Base-by-base conservation (phyloP, 2,888 invertebrate species). In the Poecilus cupreus region DNA sequence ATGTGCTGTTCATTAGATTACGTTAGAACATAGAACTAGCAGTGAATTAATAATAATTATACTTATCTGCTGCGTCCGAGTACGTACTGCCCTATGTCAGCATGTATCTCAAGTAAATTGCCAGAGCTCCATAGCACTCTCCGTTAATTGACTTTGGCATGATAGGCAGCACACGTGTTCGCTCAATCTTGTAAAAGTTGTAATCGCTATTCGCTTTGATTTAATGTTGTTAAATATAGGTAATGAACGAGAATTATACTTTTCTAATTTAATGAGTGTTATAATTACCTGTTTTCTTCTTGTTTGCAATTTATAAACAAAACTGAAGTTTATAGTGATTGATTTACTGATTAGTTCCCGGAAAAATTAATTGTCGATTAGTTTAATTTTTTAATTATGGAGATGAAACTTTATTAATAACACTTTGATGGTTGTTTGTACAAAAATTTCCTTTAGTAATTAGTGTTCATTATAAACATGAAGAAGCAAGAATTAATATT, bases 241-340 rank as follows among this genome's bases (percentile, higher is more conserved):
- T 68, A 68, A 68, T 68, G 37, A 68, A 37, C 64, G 37, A 13
- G 64, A 68, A 68, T 68, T 68, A 68, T 37, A 68, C 64, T 68
- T 68, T 68, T 68, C 64, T 68, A 68, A 72, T 72, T 72, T 72
- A 46, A 43, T 72, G 72, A 72, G 43, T 46, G 43, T 72, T 46
- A 24, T 72, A 72, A 72, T 72, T 46, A 72, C 43, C 1, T 72
- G 72, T 72, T 72, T 72, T 72, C 72, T 72, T 72, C 72, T 72
- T 72, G 72, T 72, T 72, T 4, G 13, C 72, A 72, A 72, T 72
- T 72, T 72, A 24, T 43, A 26, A 72, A 72, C 72, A 72, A 72
- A 72, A 72, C 70, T 60, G n/a, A 46, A 32, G 26, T n/a, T 60
- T 8, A 20, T 57, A 57, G 22, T 37, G 64, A 68, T 68, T 68